Percentiles rank a stretch among this genome's conserved stretches.
phyloP scores from a whole-genome alignment of 1,140 invertebrate species.

The Rhynchophorus ferrugineus region DNA sequence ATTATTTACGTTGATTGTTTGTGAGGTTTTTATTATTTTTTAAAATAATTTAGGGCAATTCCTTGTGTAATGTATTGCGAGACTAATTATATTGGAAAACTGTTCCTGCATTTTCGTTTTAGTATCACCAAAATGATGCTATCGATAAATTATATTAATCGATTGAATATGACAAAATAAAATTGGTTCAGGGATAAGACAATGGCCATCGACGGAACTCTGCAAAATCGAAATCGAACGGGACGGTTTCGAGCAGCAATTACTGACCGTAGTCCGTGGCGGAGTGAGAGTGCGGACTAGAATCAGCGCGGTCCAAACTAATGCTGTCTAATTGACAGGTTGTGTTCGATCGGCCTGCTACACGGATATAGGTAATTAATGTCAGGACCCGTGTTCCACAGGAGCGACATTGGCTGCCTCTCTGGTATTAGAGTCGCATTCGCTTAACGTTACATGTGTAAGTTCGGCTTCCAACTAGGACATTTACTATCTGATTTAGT shows the following conservation, averaged over 20 bases:
- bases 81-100: too few species aligned
- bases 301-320: constrained; percentile 27
- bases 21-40: too few species aligned
- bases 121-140: too few species aligned
- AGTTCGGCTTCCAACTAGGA: constrained; percentile 19
- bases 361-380: constrained; percentile 43
- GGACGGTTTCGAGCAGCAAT: constrained; percentile 10
- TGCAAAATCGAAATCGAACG: not conserved
- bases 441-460: constrained; percentile 37
- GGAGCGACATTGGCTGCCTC: constrained; percentile 22
- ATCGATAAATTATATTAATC: too few species aligned
- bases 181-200: too few species aligned
- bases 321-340: constrained; percentile 43
- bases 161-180: too few species aligned
- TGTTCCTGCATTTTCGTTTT: too few species aligned
- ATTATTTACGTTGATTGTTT: too few species aligned
- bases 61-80: too few species aligned
- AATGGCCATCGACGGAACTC: too few species aligned
- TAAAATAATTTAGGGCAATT: too few species aligned
- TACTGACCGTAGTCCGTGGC: constrained; percentile 4
- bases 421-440: constrained; percentile 26
- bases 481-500: constrained; percentile 27
- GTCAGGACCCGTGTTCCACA: constrained; percentile 39
- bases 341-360: constrained; percentile 40
- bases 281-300: not conserved